These are phyloP conservation scores for Laupala kohalensis DNA, from an alignment of 1,140 invertebrate species.

Conservation along the genomic window DNA sequence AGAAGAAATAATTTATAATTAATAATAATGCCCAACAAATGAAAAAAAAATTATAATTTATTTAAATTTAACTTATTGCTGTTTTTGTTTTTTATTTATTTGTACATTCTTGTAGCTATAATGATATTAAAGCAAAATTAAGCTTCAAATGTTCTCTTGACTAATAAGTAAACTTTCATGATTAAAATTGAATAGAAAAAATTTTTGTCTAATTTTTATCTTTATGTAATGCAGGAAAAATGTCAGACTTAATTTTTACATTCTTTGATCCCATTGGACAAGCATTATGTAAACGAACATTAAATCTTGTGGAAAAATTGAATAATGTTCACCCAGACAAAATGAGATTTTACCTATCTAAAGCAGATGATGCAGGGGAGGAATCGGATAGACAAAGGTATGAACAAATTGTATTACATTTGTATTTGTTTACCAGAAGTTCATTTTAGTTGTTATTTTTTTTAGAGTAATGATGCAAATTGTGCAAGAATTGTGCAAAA, in stretches of 20 bases:
- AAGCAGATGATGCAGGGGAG: constrained; percentile 48
- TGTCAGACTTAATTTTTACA: constrained; percentile 46
- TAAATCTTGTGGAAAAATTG: constrained; percentile 42
- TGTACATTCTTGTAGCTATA: too few relatives aligned
- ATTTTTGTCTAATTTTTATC: background rate
- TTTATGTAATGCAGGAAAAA: constrained; percentile 29
- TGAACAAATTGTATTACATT: background rate
- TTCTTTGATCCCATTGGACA: constrained; percentile 54
- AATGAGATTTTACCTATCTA: constrained; percentile 43
- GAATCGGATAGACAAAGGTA: constrained; percentile 36
- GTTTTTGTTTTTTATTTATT: too few relatives aligned
- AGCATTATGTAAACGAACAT: constrained; percentile 44
- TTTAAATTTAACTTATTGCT: too few relatives aligned
- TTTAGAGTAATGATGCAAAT: constrained; percentile 49
- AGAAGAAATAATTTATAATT: too few relatives aligned
- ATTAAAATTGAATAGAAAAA: too few relatives aligned
- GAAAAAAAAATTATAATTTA: too few relatives aligned
- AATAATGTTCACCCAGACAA: constrained; percentile 39
- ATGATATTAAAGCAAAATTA: too few relatives aligned
- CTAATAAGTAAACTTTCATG: too few relatives aligned
- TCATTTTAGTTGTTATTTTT: too few relatives aligned
- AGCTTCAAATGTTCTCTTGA: too few relatives aligned
- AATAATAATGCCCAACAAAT: too few relatives aligned
- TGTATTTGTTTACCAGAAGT: too few relatives aligned
- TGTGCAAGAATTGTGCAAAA: constrained; percentile 47